A percentile compares a stretch with the other conserved stretches of the same genome.
Conservation (phyloP, 2,113 vertebrate species). For the Sebastes schlegelii region DNA sequence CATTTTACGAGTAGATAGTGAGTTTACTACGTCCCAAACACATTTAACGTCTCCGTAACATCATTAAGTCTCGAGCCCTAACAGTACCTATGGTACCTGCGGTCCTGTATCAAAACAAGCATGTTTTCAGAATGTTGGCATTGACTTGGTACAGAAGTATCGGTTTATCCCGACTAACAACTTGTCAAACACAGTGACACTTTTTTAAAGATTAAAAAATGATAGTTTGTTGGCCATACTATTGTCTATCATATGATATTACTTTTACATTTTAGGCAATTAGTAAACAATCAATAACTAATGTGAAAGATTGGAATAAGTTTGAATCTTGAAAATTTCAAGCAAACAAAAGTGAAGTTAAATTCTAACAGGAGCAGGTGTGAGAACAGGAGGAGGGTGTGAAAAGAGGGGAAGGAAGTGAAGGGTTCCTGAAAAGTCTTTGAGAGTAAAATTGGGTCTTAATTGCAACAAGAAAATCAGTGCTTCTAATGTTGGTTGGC, state of each 20-base stretch:
- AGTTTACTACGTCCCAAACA: too few relatives aligned
- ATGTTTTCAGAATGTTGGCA: too few relatives aligned
- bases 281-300: conserved; percentile 10
- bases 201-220: neutral
- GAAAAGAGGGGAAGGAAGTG: neutral
- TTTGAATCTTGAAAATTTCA: neutral
- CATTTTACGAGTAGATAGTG: too few relatives aligned
- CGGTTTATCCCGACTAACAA: neutral
- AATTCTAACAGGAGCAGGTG: conserved; percentile 7
- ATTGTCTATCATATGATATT: neutral
- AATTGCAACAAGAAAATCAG: conserved; percentile 3
- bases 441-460: neutral
- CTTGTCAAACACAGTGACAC: neutral
- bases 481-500: neutral
- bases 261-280: neutral
- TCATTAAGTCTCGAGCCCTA: too few relatives aligned
- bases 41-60: too few relatives aligned
- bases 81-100: too few relatives aligned
- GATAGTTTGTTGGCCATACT: neutral
- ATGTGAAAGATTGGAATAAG: neutral
- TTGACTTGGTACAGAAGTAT: too few relatives aligned
- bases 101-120: too few relatives aligned
- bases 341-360: neutral
- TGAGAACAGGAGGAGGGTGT: neutral
- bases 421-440: neutral